These are phyloP conservation scores for Larimichthys crocea DNA, from an alignment of 2,113 vertebrate species.

Conservation along the genomic window DNA sequence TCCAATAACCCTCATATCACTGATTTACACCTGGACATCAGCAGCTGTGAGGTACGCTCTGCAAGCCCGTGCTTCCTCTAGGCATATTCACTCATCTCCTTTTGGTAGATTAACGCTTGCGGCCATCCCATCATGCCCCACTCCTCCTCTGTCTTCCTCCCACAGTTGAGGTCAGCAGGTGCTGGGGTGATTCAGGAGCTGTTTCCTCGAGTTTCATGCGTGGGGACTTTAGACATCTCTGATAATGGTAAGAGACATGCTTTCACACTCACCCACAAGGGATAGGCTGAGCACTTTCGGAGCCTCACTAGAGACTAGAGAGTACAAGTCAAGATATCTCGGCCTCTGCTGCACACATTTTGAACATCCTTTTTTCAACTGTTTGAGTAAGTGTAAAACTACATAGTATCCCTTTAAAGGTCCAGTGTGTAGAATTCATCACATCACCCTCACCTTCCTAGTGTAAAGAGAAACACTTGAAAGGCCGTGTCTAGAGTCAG, in stretches of 20 bases:
- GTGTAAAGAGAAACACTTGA: too few species aligned
- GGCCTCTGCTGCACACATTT: background rate
- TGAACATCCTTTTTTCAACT: background rate
- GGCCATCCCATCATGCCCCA: slow-evolving; percentile 32
- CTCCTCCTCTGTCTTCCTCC: slow-evolving; percentile 53
- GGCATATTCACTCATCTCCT: slow-evolving; percentile 32
- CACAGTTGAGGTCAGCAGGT: slow-evolving; percentile 89
- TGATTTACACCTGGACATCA: slow-evolving; percentile 91
- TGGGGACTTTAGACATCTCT: slow-evolving; percentile 90
- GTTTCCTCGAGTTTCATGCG: slow-evolving; percentile 86
- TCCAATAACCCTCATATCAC: slow-evolving; percentile 91
- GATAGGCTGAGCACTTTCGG: background rate
- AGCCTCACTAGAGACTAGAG: background rate
- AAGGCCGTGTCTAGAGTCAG: too few species aligned
- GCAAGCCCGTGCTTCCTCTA: background rate
- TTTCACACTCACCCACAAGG: background rate
- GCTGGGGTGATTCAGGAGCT: slow-evolving; percentile 91
- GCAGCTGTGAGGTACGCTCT: slow-evolving; percentile 89
- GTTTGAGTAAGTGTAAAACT: background rate
- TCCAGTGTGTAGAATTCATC: too few species aligned
- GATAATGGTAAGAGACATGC: slow-evolving; percentile 88
- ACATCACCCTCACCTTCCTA: too few species aligned
- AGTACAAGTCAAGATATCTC: background rate
- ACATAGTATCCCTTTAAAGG: background rate
- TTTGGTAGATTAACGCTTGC: slow-evolving; percentile 27